Percentiles rank a stretch among this genome's conserved stretches.
These are phyloP conservation scores for Trematomus bernacchii DNA, from an alignment of 2,797 vertebrate genomes.

Conservation along the genomic window DNA sequence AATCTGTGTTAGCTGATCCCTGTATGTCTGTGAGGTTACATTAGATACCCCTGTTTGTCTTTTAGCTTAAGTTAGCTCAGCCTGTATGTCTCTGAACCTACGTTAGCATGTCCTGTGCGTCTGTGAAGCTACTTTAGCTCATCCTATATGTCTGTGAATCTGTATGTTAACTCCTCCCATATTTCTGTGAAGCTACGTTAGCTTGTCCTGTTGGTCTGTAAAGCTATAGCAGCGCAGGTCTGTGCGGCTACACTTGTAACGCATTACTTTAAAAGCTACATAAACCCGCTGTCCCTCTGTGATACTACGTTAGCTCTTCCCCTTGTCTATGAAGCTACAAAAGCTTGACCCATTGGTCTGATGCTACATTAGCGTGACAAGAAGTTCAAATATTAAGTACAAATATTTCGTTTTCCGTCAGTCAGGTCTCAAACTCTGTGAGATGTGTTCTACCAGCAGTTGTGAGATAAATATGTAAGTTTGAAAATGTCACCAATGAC, in stretches of 20 bases:
- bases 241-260: not conserved
- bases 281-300: too few species aligned
- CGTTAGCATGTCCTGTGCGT: too few species aligned
- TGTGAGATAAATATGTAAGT: not conserved
- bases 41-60: not conserved
- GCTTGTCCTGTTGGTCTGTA: not conserved
- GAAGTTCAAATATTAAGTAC: too few species aligned
- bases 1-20: not conserved
- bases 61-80: not conserved
- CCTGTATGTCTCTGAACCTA: not conserved
- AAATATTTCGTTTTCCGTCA: too few species aligned
- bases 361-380: not conserved
- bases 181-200: too few species aligned
- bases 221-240: not conserved
- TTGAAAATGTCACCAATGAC: not conserved
- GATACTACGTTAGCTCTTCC: not conserved
- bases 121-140: not conserved
- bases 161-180: too few species aligned
- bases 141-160: not conserved
- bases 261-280: too few species aligned
- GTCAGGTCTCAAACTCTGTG: too few species aligned
- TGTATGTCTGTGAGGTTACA: not conserved
- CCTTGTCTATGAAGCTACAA: rapidly evolving
- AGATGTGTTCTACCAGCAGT: too few species aligned
- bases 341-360: not conserved